A percentile compares a stretch with the other conserved stretches of the same genome.
Conservation (phyloP, 2,888 invertebrate species). For the Ormyrus thymus region DNA sequence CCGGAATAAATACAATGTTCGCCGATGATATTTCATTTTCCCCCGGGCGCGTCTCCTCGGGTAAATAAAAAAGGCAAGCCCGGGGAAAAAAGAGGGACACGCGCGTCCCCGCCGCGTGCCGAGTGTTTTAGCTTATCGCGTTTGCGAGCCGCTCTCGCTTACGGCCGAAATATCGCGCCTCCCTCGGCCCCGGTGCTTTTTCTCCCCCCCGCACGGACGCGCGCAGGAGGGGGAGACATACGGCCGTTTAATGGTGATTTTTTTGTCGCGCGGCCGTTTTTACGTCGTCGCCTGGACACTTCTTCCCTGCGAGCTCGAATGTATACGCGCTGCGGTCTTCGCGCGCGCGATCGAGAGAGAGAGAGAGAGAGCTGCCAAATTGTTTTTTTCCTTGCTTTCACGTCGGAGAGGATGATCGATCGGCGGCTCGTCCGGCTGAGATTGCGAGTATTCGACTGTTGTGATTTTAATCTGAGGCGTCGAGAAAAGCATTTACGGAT, state of each 20-base stretch:
- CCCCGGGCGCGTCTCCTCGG: slow-evolving; percentile 43
- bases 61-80: slow-evolving; percentile 53
- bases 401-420: slow-evolving; percentile 45
- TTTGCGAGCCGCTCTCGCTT: slow-evolving; percentile 54
- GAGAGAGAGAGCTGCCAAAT: no score
- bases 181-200: slow-evolving; percentile 54
- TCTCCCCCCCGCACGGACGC: slow-evolving; percentile 66
- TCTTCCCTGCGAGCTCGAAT: neutral
- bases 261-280: slow-evolving; percentile 64
- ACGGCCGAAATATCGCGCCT: slow-evolving; percentile 48
- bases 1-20: slow-evolving; percentile 56
- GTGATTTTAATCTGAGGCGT: slow-evolving; percentile 33
- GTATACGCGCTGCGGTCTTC: neutral
- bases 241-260: slow-evolving; percentile 72
- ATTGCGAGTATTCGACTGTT: neutral
- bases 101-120: slow-evolving; percentile 60
- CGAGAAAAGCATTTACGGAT: slow-evolving; percentile 4
- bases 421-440: slow-evolving; percentile 1
- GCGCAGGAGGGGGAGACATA: slow-evolving; percentile 63
- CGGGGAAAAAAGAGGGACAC: slow-evolving; percentile 22
- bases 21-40: slow-evolving; percentile 65
- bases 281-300: slow-evolving; percentile 57
- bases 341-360: no score
- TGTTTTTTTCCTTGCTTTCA: slow-evolving; percentile 24
- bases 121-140: slow-evolving; percentile 73